Base-by-base conservation (phyloP, 2,888 invertebrate genomes). In the Caenorhabditis macrosperma region DNA sequence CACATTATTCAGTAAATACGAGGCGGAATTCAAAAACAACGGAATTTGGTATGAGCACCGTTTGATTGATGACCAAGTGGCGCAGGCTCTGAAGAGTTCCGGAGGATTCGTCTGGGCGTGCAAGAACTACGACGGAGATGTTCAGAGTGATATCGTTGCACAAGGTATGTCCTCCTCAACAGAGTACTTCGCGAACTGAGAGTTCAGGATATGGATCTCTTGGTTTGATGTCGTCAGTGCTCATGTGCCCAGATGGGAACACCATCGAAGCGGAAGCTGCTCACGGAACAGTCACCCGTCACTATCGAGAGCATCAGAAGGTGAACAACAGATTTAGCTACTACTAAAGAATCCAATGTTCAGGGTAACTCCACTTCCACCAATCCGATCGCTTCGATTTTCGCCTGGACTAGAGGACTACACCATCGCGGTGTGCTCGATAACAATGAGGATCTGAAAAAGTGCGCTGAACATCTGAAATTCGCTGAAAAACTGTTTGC, bases 71-170 rank as follows among this genome's bases (percentile, higher is more conserved):
- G 95, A 96, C 91, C 95, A 95, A 95, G 95, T 84, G 0, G 84
- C 88, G 7, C 87, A 88, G 66, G 85, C 83, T 0, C 66, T 89
- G 41, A 89, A 96, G 92, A 94, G 95, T 30, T 93, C 93, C 24
- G 96, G 96, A 68, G 95, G 94, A 10, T 95, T 95, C 91, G 94
- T 96, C 57, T 96, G 96, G 96, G 94, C 95, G 22, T 95, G 95
- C 92, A 96, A 96, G 92, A 96, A 96, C 92, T 96, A 96, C 91
- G 89, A 89, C 90, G 96, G 96, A 35, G 96, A 96, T 90, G 95
- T 96, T 5, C 95, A 95, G 92, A 95, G 95, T 0, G 95, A 96
- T 90, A 93, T 95, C 82, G 94, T 96, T 5, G 96, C 96, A 48
- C 95, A 94, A 90, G 85, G 85, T 81, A 4, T n/a, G 26, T 12